Conservation (phyloP, 2,797 vertebrate genomes). For the Margarornis squamiger region DNA sequence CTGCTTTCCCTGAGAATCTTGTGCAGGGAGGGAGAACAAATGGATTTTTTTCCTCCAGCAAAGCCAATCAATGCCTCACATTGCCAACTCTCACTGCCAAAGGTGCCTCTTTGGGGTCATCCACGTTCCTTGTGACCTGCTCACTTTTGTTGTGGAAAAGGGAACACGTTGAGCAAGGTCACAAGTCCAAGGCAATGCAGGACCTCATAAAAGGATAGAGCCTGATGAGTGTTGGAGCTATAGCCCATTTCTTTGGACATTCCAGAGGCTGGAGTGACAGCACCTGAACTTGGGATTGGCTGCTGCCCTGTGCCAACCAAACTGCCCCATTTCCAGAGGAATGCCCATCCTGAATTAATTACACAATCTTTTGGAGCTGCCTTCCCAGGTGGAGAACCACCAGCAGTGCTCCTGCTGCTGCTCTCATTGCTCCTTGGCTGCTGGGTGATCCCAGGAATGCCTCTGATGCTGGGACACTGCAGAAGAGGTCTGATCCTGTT, state of each 20-base stretch:
- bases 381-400: neutral
- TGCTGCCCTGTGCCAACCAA: neutral
- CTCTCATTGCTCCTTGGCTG: neutral
- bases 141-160: accelerated
- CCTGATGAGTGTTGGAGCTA: neutral
- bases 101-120: neutral
- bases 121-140: neutral
- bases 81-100: neutral
- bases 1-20: neutral
- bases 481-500: conserved; percentile 15
- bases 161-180: neutral
- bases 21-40: neutral
- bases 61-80: neutral
- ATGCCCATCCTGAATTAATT: neutral
- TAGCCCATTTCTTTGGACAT: neutral
- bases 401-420: neutral
- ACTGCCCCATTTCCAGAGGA: neutral
- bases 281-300: neutral
- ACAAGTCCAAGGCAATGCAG: neutral
- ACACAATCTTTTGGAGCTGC: neutral
- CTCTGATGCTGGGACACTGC: neutral
- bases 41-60: neutral
- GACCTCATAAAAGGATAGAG: accelerated
- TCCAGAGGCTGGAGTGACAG: neutral
- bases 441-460: neutral